Evolutionary conservation across 1,140 invertebrate genomes (phyloP), one percentile per base, ranked within the genome.

Genomic region (Charaxes varanes): DNA sequence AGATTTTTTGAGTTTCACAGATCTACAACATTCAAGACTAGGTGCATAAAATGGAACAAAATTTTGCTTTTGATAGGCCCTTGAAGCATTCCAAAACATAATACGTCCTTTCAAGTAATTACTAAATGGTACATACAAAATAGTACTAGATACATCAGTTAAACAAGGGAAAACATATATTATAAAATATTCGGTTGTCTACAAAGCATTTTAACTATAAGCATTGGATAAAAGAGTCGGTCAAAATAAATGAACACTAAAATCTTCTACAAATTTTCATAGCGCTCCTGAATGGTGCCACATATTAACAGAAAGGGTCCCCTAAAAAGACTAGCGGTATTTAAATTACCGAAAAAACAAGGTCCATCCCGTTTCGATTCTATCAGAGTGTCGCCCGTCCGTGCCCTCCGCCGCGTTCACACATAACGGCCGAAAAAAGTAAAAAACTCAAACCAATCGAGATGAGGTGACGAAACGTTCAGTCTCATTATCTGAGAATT

Each of bases 401-500:
- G 41, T 53, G 61, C 62, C 72, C 67, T 68, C 72, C 71, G 59
- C 62, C 43, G 64, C 62, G 71, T 65, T 73, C 69, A 76, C 73
- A 78, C 71, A 74, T 71, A 68, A 71, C 62, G 60, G 65, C 66
- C 62, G 32, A 71, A 77, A 82, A 72, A 70, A 50, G 58, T 73
- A 67, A 54, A 62, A 67, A 67, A 56, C 58, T 51, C 57, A 69
- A 77, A 71, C 63, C 74, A 79, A 82, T 82, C 74, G 72, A 74
- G 74, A 71, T 62, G 78, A 82, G 78, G 78, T 82, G 78, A 82
- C 73, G 78, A 82, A 82, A 82, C 78, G 78, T 76, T 82, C 78
- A 78, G 72, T 76, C 72, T 82, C 78, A 82, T 82, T 82, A 82
- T 82, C 74, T 78, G 72, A 74, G 78, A 82, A 82, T 82, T 82